phyloP scores from a whole-genome alignment of 2,113 vertebrate genomes.

The Arenaria interpres region DNA sequence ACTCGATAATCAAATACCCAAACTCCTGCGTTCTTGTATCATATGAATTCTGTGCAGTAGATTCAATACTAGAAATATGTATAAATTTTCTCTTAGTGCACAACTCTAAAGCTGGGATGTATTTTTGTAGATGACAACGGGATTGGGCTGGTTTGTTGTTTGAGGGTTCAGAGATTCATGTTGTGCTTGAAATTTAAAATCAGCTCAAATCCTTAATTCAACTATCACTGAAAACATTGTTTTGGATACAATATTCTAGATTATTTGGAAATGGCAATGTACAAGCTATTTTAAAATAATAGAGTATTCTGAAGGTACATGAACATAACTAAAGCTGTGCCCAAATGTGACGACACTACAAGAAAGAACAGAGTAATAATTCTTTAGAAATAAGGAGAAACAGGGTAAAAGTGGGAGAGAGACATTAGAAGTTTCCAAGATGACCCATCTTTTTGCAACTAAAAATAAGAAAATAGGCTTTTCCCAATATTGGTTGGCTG shows the following conservation, averaged over 20 bases:
- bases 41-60: neutral
- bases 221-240: neutral
- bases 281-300: neutral
- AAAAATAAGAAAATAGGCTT: neutral
- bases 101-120: neutral
- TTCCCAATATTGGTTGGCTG: neutral
- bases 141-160: neutral
- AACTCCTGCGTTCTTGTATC: neutral
- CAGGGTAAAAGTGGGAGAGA: neutral
- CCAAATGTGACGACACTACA: neutral
- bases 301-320: neutral
- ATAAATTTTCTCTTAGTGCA: conserved; percentile 1
- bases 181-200: neutral
- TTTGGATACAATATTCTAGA: neutral
- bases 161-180: neutral
- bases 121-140: neutral
- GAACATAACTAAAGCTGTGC: neutral
- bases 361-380: neutral
- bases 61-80: neutral
- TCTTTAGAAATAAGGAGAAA: neutral
- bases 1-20: neutral
- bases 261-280: neutral
- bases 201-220: neutral
- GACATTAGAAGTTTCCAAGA: neutral
- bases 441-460: neutral